Conservation (phyloP, 2,888 invertebrate species). For the Aporophyla nigra region DNA sequence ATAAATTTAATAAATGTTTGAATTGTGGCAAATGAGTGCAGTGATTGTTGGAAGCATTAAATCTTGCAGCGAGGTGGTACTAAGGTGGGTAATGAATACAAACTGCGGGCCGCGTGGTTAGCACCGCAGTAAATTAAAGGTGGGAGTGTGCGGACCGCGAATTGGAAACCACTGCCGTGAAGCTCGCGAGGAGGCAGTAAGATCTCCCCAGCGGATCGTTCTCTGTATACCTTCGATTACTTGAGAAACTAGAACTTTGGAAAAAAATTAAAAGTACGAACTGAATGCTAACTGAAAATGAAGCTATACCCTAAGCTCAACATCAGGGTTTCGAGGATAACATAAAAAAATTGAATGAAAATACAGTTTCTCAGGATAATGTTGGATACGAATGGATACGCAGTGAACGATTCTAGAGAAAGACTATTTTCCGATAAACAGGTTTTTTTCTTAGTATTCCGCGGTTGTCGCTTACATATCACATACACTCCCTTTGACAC, state of each 20-base stretch:
- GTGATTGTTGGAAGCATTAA: slow-evolving; percentile 83
- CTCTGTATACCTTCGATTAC: slow-evolving; percentile 76
- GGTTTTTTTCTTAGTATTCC: background rate
- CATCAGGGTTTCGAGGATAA: background rate
- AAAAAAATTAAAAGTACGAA: slow-evolving; percentile 44
- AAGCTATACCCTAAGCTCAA: background rate
- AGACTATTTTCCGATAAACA: background rate
- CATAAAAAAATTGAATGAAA: background rate
- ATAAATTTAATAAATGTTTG: slow-evolving; percentile 81
- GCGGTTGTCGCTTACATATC: too few relatives aligned
- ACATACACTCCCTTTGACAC: background rate
- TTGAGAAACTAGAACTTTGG: slow-evolving; percentile 54
- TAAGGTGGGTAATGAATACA: slow-evolving; percentile 89
- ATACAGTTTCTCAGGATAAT: background rate
- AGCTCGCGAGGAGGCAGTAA: slow-evolving; percentile 69
- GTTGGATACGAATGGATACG: background rate
- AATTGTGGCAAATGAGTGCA: slow-evolving; percentile 82
- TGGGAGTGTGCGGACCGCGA: slow-evolving; percentile 77
- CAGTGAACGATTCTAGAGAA: background rate
- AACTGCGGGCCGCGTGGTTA: slow-evolving; percentile 87
- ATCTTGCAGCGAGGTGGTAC: slow-evolving; percentile 80
- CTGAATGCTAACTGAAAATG: slow-evolving; percentile 30
- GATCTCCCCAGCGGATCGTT: slow-evolving; percentile 75
- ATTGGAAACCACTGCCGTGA: slow-evolving; percentile 79
- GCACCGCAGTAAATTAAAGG: slow-evolving; percentile 87